Percentiles rank a stretch among this genome's conserved stretches.
Conservation (phyloP, 2,888 invertebrate genomes). For the Harpalus rufipes region DNA sequence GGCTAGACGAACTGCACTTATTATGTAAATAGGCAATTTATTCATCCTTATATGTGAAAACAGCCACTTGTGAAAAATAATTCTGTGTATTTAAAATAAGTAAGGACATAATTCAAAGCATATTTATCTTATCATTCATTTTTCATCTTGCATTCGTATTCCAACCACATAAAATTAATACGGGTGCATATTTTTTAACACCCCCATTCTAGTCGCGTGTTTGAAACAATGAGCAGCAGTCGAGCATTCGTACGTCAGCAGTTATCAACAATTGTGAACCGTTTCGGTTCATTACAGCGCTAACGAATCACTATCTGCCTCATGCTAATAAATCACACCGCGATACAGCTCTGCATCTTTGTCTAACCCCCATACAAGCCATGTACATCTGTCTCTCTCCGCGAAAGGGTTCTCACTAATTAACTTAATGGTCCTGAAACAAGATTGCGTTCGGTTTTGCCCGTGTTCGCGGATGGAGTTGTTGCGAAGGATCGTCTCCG, state of each 20-base stretch:
- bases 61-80: background rate
- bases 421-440: slow-evolving; percentile 78
- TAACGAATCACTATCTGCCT: slow-evolving; percentile 67
- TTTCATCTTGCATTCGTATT: slow-evolving; percentile 3
- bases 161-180: slow-evolving; percentile 49
- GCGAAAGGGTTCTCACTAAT: slow-evolving; percentile 76
- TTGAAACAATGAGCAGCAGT: slow-evolving; percentile 64
- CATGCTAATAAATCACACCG: slow-evolving; percentile 65
- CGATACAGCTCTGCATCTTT: slow-evolving; percentile 58
- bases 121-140: slow-evolving; percentile 40
- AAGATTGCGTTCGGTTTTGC: slow-evolving; percentile 77
- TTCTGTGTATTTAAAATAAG: background rate
- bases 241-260: slow-evolving; percentile 64
- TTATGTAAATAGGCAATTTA: too few relatives aligned
- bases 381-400: slow-evolving; percentile 69
- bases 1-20: too few relatives aligned
- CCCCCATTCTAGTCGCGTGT: slow-evolving; percentile 38
- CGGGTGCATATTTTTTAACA: slow-evolving; percentile 49
- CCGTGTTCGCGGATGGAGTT: slow-evolving; percentile 30
- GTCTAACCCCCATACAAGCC: background rate
- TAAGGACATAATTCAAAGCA: slow-evolving; percentile 29
- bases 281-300: slow-evolving; percentile 67
- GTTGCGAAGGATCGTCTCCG: slow-evolving; percentile 23
- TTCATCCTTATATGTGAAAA: too few relatives aligned
- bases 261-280: slow-evolving; percentile 67